These are phyloP conservation scores for Catalaphyllia jardinei DNA, from an alignment of 64 coral and sea anemone species.

Conservation along the genomic window DNA sequence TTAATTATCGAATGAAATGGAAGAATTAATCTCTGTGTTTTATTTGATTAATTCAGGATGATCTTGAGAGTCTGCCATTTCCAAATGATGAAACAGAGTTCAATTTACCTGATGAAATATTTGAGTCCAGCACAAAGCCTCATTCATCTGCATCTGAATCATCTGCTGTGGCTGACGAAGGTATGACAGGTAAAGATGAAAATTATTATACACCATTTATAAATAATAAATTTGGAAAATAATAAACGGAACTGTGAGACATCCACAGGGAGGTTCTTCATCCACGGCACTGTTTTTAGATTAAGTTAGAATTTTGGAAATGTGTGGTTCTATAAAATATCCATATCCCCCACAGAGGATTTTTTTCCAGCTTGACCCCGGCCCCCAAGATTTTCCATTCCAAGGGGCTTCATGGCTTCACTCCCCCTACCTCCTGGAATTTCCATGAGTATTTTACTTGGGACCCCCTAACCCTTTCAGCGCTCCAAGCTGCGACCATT, in stretches of 20 bases:
- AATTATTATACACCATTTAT: background rate
- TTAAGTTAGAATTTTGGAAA: background rate
- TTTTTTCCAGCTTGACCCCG: too few species aligned
- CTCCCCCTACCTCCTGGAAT: too few species aligned
- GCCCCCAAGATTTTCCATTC: too few species aligned
- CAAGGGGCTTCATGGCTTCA: too few species aligned
- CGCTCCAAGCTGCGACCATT: too few species aligned
- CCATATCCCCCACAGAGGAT: too few species aligned
- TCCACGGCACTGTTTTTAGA: too few species aligned
- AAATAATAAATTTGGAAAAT: too few species aligned
- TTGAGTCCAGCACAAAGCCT: constrained; percentile 83
- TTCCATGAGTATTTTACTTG: too few species aligned
- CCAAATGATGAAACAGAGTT: constrained; percentile 99
- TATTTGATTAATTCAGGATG: constrained; percentile 68
- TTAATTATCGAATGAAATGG: background rate
- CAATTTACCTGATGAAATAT: constrained; percentile 98
- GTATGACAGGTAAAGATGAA: constrained; percentile 37
- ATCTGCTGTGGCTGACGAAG: constrained; percentile 78
- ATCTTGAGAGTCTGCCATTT: constrained; percentile 93
- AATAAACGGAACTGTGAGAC: too few species aligned
- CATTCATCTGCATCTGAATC: constrained; percentile 71
- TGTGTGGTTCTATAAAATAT: background rate
- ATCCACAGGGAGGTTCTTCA: too few species aligned
- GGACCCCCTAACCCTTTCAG: too few species aligned
- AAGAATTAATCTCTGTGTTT: background rate